Percentiles rank a stretch among this genome's conserved stretches.
Conservation (phyloP, 2,113 vertebrate species). For the Bungarus multicinctus region DNA sequence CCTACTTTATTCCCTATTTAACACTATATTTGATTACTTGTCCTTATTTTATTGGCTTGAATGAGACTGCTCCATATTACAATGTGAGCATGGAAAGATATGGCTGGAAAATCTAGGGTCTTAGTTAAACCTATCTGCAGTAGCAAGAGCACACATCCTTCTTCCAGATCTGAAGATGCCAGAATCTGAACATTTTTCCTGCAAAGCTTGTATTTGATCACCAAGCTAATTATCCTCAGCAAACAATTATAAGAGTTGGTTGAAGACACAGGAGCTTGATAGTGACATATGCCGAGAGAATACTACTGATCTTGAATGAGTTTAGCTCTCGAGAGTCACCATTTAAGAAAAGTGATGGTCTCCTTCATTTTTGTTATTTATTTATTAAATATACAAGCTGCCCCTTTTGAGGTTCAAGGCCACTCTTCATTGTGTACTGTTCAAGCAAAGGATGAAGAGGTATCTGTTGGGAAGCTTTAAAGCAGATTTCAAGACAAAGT, state of each 20-base stretch:
- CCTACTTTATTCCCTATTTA: background rate
- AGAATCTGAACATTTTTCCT: background rate
- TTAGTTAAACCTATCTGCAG: background rate
- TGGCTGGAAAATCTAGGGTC: background rate
- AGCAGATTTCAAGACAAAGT: background rate
- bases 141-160: background rate
- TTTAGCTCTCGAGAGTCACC: background rate
- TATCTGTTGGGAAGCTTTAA: background rate
- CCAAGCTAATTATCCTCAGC: background rate
- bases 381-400: background rate
- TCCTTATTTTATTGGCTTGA: background rate
- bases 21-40: background rate
- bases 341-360: background rate
- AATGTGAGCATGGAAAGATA: background rate
- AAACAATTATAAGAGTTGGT: background rate
- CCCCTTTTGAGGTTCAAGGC: background rate
- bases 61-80: background rate
- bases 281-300: background rate
- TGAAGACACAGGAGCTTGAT: background rate
- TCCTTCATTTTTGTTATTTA: background rate
- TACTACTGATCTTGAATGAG: background rate
- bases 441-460: background rate
- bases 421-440: background rate
- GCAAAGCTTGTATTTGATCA: background rate
- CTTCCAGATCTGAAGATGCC: background rate